A percentile compares a stretch with the other conserved stretches of the same genome.
Conservation (phyloP, 1,140 invertebrate species). For the Helicoverpa armigera region DNA sequence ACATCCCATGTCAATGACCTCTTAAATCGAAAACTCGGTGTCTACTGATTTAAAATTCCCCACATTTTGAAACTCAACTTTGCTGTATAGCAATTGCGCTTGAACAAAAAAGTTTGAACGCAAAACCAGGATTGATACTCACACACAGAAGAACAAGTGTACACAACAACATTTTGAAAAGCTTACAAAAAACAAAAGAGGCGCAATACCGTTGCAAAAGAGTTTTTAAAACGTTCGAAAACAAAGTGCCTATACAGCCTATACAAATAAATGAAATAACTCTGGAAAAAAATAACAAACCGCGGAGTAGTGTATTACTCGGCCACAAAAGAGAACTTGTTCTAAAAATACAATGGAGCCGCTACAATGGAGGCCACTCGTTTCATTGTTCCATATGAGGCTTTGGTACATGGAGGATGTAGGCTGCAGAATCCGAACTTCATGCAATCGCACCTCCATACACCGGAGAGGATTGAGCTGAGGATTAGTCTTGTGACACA, state of each 20-base stretch:
- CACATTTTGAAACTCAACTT: too few species aligned
- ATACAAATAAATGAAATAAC: conserved; percentile 9
- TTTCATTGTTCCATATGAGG: conserved; percentile 34
- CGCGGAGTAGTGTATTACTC: conserved; percentile 29
- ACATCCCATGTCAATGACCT: too few species aligned
- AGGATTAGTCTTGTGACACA: not conserved
- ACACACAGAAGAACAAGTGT: not conserved
- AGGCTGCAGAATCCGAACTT: not conserved
- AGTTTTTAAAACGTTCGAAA: not conserved
- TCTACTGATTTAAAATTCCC: too few species aligned
- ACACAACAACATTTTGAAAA: not conserved
- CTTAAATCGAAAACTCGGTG: too few species aligned
- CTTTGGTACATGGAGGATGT: not conserved
- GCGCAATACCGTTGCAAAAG: not conserved
- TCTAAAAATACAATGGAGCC: conserved; percentile 39
- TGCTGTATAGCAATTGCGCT: too few species aligned
- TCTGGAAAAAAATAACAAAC: conserved; percentile 13
- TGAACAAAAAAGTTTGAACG: too few species aligned
- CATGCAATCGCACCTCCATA: not conserved
- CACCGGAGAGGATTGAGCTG: too few species aligned
- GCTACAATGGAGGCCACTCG: conserved; percentile 38
- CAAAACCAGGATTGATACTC: not conserved
- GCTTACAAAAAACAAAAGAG: not conserved
- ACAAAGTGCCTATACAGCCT: not conserved
- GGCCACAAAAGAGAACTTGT: conserved; percentile 34